These are phyloP conservation scores for Falco peregrinus DNA, from an alignment of 2,797 vertebrate genomes.

Conservation along the genomic window DNA sequence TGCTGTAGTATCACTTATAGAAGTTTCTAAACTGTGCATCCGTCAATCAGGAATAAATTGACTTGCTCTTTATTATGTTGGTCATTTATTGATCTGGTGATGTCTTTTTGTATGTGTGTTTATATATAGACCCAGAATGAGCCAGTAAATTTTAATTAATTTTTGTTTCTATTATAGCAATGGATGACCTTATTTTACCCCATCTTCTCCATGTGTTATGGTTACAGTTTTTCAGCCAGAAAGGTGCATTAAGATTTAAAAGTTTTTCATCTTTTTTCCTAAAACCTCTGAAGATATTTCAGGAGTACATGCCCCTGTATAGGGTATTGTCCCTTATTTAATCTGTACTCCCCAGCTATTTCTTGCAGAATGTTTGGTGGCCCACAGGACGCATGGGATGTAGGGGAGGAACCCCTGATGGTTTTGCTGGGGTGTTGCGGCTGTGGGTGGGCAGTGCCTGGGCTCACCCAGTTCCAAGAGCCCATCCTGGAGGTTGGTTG, in stretches of 20 bases:
- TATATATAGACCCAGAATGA: neutral
- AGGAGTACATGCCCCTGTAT: neutral
- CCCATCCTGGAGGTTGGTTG: neutral
- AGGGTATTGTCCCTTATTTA: neutral
- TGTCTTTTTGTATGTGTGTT: neutral
- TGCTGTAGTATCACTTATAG: neutral
- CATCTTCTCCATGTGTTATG: accelerated
- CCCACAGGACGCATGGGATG: accelerated
- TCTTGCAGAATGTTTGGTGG: neutral
- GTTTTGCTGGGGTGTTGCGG: accelerated
- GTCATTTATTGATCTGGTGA: neutral
- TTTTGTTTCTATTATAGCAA: neutral
- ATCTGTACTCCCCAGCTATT: neutral
- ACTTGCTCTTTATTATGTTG: neutral
- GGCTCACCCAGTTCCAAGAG: neutral
- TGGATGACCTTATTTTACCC: neutral
- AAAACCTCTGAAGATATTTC: neutral
- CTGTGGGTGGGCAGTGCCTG: accelerated
- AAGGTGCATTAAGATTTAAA: neutral
- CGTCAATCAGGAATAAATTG: neutral
- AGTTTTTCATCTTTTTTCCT: neutral
- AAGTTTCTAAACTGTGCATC: neutral
- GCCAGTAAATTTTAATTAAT: neutral
- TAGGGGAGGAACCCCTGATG: neutral
- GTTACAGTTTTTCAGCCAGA: neutral